These are phyloP conservation scores for Cyclopterus lumpus DNA, from an alignment of 2,797 vertebrate species.

Conservation along the genomic window DNA sequence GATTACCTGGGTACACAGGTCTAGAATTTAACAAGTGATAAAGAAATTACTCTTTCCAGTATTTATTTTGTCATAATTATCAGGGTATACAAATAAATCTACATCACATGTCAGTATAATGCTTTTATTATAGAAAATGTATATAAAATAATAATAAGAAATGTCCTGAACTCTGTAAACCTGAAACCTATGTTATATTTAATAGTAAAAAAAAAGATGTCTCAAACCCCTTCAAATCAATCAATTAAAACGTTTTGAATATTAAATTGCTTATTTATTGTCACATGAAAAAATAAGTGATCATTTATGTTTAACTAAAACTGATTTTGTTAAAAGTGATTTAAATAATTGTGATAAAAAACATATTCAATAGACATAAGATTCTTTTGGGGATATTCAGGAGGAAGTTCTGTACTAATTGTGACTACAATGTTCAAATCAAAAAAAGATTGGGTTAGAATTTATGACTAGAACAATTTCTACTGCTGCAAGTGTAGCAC, in stretches of 20 bases:
- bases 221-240: background rate
- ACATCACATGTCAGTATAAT: background rate
- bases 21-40: background rate
- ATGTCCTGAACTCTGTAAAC: background rate
- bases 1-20: constrained; percentile 41
- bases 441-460: background rate
- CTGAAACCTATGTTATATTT: background rate
- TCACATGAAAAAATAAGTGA: no score
- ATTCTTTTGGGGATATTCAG: background rate
- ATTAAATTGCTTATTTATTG: background rate
- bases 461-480: background rate
- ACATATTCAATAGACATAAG: background rate
- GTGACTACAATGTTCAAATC: background rate
- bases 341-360: background rate
- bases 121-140: background rate
- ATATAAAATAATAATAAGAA: background rate
- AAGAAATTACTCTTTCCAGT: background rate
- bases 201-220: background rate
- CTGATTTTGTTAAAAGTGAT: background rate
- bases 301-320: background rate
- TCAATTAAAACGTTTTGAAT: background rate
- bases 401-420: background rate
- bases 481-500: background rate
- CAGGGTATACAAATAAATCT: background rate
- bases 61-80: background rate